Evolutionary conservation across 2,797 vertebrate genomes (phyloP).

Genomic region (Poecile montanus): DNA sequence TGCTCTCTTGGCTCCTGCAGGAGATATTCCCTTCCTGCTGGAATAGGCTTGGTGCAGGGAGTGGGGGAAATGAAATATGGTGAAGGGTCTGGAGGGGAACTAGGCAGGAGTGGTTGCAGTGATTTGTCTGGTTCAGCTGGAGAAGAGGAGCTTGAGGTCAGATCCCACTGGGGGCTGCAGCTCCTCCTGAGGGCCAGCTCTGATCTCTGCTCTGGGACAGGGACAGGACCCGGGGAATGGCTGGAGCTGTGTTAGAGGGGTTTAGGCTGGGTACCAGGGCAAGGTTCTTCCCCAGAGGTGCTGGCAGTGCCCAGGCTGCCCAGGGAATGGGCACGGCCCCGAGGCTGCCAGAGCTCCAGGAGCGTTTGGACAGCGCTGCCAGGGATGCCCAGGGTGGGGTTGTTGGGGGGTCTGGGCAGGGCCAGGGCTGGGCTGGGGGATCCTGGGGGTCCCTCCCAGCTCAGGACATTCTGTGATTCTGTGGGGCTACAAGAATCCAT

Average conservation of each 20-base stretch:
- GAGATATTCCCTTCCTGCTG: not conserved
- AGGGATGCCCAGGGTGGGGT: not conserved
- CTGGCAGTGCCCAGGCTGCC: not conserved
- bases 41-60: fast-evolving
- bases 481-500: fast-evolving
- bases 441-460: fast-evolving
- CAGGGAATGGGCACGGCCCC: not conserved
- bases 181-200: not conserved
- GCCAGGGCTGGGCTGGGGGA: fast-evolving
- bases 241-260: not conserved
- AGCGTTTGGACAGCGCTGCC: not conserved
- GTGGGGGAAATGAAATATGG: not conserved
- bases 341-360: not conserved
- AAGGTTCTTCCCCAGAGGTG: not conserved
- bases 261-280: fast-evolving
- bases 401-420: not conserved
- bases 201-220: not conserved
- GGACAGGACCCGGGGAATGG: fast-evolving
- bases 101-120: fast-evolving
- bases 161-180: not conserved
- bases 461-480: not conserved
- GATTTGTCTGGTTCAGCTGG: not conserved
- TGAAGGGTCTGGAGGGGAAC: not conserved
- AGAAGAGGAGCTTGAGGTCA: not conserved
- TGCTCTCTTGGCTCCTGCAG: not conserved